Percentiles rank a stretch among this genome's conserved stretches.
These are phyloP conservation scores for Archilochus colubris DNA, from an alignment of 2,113 vertebrate genomes.

Conservation along the genomic window DNA sequence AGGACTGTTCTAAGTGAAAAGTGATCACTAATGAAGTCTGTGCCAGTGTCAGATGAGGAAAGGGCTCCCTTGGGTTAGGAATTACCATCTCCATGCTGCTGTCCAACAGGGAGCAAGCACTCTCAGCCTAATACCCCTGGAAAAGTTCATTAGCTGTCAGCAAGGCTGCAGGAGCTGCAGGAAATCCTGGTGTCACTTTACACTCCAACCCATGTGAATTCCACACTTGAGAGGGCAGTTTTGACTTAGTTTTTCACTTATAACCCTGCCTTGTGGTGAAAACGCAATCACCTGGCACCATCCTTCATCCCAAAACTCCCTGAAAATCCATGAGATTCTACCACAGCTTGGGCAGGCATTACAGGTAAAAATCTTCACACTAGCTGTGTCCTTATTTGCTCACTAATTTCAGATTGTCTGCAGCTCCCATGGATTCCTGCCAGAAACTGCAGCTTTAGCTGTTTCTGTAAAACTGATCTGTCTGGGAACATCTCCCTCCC, in stretches of 20 bases:
- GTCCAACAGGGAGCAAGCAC: neutral
- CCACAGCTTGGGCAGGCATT: neutral
- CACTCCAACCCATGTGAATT: neutral
- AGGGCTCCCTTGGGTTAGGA: neutral
- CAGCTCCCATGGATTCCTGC: neutral
- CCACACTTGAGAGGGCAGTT: neutral
- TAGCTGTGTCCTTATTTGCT: neutral
- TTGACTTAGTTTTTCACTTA: neutral
- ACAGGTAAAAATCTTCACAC: neutral
- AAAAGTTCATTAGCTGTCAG: constrained; percentile 13
- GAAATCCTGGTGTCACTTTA: neutral
- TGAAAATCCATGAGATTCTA: neutral
- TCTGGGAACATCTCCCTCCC: neutral
- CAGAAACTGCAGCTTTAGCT: neutral
- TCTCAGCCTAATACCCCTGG: neutral
- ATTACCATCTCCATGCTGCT: neutral
- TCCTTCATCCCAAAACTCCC: neutral
- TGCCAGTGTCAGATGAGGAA: neutral
- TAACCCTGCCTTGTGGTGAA: neutral
- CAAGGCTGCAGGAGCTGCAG: neutral
- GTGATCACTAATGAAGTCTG: neutral
- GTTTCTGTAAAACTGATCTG: neutral
- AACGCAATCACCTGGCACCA: accelerated
- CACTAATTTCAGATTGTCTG: neutral
- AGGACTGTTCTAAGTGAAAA: neutral